Evolutionary conservation across 2,888 invertebrate genomes (phyloP), one percentile per base, ranked within the genome.

Genomic region (Uropetala carovei): DNA sequence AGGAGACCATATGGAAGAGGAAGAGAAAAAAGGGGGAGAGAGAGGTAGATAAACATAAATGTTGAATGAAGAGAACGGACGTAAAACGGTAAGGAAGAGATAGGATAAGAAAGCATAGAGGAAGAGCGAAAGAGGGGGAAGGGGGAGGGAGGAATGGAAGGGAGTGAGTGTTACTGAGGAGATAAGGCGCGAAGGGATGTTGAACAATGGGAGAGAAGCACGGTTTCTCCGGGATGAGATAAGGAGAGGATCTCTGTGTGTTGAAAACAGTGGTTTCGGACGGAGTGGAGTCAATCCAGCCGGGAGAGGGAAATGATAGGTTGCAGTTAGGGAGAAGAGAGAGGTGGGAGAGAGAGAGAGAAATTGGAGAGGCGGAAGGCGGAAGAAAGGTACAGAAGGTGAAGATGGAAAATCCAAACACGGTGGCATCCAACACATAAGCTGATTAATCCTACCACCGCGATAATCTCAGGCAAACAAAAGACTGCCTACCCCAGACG

Each of bases 241-340:
- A 75, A 75, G 75, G 16, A 75, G 75, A 27, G 75, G 27, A 75
- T 75, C 75, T 43, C 43, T 75, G 75, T 75, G 75, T 75, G 75
- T 68, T 22, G 75, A 75, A 75, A 75, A 75, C 75, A 75, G 75
- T 75, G 75, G 75, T 75, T 75, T 75, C 16, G 75, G 75, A 75
- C 27, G 27, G 75, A 75, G 75, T 27, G 27, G 75, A 75, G 22
- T 27, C 75, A 75, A 27, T 68, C 68, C 68, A 64, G 16, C 18
- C 64, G 64, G 64, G 64, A 64, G 11, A 64, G 16, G 64, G 5
- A 5, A n/a, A 7, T 8, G 13, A n/a, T 5, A 64, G 64, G 64
- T 11, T 64, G 64, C 16, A 64, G 16, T 64, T 5, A 64, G 64
- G 64, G 8, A 11, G 64, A 4, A 64, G 64, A 64, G 64, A 64